Evolutionary conservation across 2,797 vertebrate species (phyloP), one percentile per base, ranked within the genome.

Genomic region (Tadarida brasiliensis): DNA sequence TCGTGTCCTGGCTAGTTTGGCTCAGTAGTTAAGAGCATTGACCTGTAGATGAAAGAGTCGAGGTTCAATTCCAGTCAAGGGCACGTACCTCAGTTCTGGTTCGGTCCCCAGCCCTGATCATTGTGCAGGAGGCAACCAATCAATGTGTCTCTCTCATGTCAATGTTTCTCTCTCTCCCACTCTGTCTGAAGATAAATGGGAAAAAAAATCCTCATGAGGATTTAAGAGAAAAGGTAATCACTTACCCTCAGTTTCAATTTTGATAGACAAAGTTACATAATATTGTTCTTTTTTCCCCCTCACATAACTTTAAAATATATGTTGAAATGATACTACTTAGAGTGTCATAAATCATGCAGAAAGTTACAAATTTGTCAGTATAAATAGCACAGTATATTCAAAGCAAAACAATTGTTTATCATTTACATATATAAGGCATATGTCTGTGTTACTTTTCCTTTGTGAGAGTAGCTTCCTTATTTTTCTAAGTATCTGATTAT

Each of bases 401-500:
- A 83, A 92, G 5, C 7, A 65, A 91, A 86, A 68, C 2, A 19
- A 22, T 44, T 77, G 1, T 73, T 90, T 84, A 49, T 20, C 8
- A 68, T 47, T 61, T 91, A 63, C 0, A 14, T 30, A 56, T 49
- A n/a, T 30, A 92, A 80, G 65, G 1, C 39, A 73, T 78, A 44
- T 33, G 7, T 19, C 11, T 47, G 9, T 15, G 0, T 17, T 92
- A 8, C 5, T 73, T 83, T 84, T 84, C 14, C 12, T 86, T 87
- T 56, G 30, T 87, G 17, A 67, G 94, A 76, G 4, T 57, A 80
- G 1, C 1, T 85, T 94, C 12, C 19, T 76, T 51, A 35, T 3
- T 82, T 94, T 91, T 90, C 56, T 84, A 93, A 83, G 51, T 78
- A 47, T 86, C 6, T 92, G 30, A 93, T 81, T 91, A 80, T 78